Evolutionary conservation across 2,888 invertebrate species (phyloP), one percentile per base, ranked within the genome.

Genomic region (Torymus texanus): DNA sequence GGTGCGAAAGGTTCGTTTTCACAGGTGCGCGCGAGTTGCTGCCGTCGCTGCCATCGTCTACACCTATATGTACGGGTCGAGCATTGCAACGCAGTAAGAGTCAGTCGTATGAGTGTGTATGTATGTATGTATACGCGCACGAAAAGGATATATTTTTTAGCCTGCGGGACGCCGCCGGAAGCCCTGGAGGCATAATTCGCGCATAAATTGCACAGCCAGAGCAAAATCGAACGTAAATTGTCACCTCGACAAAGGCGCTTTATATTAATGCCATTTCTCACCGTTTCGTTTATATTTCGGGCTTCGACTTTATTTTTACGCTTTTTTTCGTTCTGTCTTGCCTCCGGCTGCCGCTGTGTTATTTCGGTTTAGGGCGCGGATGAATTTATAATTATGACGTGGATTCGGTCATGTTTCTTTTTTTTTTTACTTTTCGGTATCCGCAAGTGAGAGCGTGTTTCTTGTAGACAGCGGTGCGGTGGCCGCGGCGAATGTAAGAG

Each of bases 251-350:
- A 79, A 79, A 74, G 50, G 77, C 63, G 41, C 68, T 75, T 78
- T 79, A 70, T 76, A 77, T 74, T 74, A 79, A 66, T 74, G 70
- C 73, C 76, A 79, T 81, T 78, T 81, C 76, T 81, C 77, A 79
- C 78, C 21, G 76, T 74, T 76, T 63, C 63, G 59, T 75, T 41
- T 72, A 71, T 77, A 50, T 53, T 11, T 18, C 29, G 14, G 24
- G 51, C 8, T 29, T 50, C 5, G 41, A 21, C n/a, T 56, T 76
- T 82, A 62, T 81, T 73, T 71, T 70, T 78, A n/a, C n/a, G 2
- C 61, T 81, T 73, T 79, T 76, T 58, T 16, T 77, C 73, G 14
- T 61, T 79, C 41, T 51, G 55, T 16, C 14, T 61, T 16, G 67
- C 18, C 41, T 68, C 13, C n/a, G 56, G 41, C 41, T 41, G 58